Percentiles rank a stretch among this genome's conserved stretches.
Conservation (phyloP, 2,797 vertebrate species). For the Nannoperca australis region DNA sequence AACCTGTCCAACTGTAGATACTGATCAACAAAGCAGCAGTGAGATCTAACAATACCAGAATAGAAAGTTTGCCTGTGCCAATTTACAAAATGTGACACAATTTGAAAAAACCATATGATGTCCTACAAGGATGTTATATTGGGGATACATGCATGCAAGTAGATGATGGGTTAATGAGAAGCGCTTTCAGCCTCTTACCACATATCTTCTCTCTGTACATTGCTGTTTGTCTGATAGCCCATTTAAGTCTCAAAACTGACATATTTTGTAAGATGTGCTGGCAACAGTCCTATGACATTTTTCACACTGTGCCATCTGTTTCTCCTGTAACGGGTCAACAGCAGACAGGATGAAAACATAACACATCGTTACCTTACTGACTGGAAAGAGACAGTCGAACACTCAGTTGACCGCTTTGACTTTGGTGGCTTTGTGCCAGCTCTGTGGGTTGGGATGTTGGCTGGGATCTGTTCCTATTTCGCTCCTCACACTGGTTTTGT, state of each 20-base stretch:
- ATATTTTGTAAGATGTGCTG: background rate
- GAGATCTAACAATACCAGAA: background rate
- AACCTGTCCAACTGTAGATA: background rate
- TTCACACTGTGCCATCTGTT: background rate
- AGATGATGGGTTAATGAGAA: background rate
- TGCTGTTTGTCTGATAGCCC: background rate
- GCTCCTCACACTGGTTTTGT: background rate
- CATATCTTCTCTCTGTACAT: background rate
- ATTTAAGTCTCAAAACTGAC: background rate
- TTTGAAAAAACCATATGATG: background rate
- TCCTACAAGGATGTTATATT: background rate
- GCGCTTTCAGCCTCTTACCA: background rate
- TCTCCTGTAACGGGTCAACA: background rate
- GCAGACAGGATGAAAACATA: background rate
- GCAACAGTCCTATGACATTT: background rate
- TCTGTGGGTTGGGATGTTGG: background rate
- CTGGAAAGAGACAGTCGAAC: background rate
- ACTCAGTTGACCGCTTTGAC: conserved; percentile 1
- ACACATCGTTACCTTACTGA: background rate
- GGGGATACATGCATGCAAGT: background rate
- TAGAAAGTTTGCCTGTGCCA: background rate
- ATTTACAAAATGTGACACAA: background rate
- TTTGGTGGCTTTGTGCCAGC: background rate
- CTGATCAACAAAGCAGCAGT: background rate
- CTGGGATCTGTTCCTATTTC: conserved; percentile 1